These are phyloP conservation scores for Hirudinaria manillensis DNA, from an alignment of 2,888 invertebrate genomes.

Conservation along the genomic window DNA sequence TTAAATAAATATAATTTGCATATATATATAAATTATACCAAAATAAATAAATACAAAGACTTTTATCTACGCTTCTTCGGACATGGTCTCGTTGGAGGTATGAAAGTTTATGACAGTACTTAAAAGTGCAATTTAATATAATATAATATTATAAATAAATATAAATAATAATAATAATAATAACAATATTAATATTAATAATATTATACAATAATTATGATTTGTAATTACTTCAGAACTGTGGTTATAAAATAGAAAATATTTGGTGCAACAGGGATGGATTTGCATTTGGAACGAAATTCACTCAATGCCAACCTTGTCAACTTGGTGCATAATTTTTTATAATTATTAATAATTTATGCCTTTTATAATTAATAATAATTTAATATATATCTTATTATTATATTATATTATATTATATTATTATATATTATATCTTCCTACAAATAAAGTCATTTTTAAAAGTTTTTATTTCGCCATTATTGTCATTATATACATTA, in stretches of 20 bases:
- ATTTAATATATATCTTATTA: neutral
- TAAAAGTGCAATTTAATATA: no score
- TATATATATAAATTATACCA: no score
- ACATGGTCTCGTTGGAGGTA: no score
- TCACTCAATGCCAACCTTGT: neutral
- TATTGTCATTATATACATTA: no score
- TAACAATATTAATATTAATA: neutral
- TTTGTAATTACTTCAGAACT: neutral
- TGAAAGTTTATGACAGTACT: no score
- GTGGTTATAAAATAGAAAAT: slow-evolving; percentile 3
- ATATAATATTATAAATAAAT: neutral
- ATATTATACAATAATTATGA: neutral
- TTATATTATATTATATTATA: no score
- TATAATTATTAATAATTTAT: neutral
- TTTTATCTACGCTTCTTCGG: no score
- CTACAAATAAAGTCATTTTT: no score
- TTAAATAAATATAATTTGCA: no score
- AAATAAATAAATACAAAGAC: no score
- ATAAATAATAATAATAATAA: neutral
- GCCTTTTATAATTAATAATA: neutral
- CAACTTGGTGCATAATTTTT: neutral
- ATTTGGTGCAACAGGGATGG: neutral
- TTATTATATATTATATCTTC: no score
- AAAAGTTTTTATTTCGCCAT: no score
- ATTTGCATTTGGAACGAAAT: neutral